phyloP scores from a whole-genome alignment of 2,113 vertebrate species.

The Globicephala melas region DNA sequence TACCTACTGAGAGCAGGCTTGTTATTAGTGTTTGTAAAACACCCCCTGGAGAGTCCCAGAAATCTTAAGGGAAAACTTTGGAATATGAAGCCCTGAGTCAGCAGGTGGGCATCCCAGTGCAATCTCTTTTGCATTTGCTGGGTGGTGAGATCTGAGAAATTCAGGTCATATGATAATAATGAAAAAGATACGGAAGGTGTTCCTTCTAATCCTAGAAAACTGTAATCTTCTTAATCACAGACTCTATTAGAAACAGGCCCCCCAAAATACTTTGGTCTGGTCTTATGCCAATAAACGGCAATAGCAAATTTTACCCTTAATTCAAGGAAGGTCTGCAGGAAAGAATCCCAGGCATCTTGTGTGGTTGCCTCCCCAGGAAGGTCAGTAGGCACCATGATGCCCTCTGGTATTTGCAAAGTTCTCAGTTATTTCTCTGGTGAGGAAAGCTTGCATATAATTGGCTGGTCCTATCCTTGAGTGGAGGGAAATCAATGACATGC shows the following conservation, averaged over 20 bases:
- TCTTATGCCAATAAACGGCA: not conserved
- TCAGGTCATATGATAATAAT: not conserved
- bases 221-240: not conserved
- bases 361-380: not conserved
- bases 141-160: not conserved
- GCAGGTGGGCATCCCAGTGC: not conserved
- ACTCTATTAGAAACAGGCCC: not conserved
- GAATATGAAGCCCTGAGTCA: not conserved
- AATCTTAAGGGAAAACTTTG: not conserved
- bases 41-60: not conserved
- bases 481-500: not conserved
- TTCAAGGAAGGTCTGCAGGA: not conserved
- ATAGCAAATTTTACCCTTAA: not conserved
- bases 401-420: not conserved
- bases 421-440: not conserved
- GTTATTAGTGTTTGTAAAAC: not conserved
- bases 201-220: not conserved
- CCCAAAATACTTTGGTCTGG: not conserved
- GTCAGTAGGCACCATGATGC: not conserved
- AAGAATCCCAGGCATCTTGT: not conserved
- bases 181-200: not conserved
- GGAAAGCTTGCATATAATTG: not conserved
- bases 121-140: not conserved
- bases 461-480: not conserved
- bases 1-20: not conserved